Evolutionary conservation across 1,140 invertebrate genomes (phyloP).

Genomic region (Leptinotarsa defecta): DNA sequence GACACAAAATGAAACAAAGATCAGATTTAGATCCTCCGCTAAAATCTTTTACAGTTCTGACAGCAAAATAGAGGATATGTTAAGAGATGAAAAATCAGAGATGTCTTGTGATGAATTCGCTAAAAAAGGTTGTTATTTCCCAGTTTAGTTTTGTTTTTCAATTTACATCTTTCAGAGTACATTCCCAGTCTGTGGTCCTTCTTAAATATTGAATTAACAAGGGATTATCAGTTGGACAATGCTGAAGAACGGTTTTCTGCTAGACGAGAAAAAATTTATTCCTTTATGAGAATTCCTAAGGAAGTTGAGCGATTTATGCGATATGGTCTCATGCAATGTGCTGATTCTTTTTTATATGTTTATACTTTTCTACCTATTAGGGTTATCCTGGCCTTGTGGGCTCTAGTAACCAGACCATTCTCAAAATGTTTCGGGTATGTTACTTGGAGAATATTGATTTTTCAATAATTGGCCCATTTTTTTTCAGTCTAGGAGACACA

Average conservation of each 20-base stretch:
- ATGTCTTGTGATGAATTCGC: conserved; percentile 23
- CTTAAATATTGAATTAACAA: conserved; percentile 83
- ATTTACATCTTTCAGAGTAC: conserved; percentile 50
- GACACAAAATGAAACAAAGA: conserved; percentile 42
- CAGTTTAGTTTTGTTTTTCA: not conserved
- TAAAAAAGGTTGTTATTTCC: not conserved
- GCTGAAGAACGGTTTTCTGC: conserved; percentile 93
- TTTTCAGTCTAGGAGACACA: conserved; percentile 38
- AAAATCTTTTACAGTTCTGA: conserved; percentile 53
- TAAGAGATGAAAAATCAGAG: conserved; percentile 41
- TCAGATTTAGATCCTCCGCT: conserved; percentile 53
- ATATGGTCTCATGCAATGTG: conserved; percentile 96
- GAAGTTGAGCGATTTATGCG: conserved; percentile 93
- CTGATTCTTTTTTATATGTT: conserved; percentile 97
- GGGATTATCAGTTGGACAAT: conserved; percentile 89
- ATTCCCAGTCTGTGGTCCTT: conserved; percentile 71
- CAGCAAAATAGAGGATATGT: conserved; percentile 55
- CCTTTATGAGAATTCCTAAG: conserved; percentile 93
- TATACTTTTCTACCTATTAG: conserved; percentile 96
- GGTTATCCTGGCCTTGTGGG: conserved; percentile 85
- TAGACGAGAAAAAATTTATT: conserved; percentile 93
- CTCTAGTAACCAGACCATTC: conserved; percentile 73
- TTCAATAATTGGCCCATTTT: not conserved
- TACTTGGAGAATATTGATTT: not conserved
- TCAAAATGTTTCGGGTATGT: conserved; percentile 72